Base-by-base conservation (phyloP, 2,888 invertebrate genomes). In the Volucella zonaria region DNA sequence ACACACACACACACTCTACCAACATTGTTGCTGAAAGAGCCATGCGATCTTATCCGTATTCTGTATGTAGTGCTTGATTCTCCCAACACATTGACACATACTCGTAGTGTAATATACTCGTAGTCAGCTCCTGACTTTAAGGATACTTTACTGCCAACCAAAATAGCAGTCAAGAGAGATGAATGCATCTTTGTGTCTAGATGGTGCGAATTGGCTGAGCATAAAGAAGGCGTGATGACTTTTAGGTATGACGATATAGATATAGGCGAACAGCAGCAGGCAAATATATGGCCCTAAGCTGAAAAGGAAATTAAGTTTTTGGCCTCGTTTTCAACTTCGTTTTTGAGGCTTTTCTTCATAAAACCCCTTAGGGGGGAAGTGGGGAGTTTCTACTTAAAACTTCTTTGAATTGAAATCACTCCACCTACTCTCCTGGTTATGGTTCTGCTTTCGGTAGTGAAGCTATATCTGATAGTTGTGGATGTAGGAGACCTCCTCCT, bases 221-320 rank as follows among this genome's bases (percentile, higher is more conserved):
- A 11, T 11, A 11, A 54, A 42, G 31, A 15, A 67, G 52, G 42
- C 43, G 51, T 47, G 59, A 61, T 51, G 51, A 68, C 61, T 73
- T 18, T n/a, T n/a, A n/a, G n/a, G n/a, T n/a, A n/a, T n/a, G n/a
- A n/a, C n/a, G n/a, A n/a, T n/a, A n/a, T 12, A 67, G 59, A 75
- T 59, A 61, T 18, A 67, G 68, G 9, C 56, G 15, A 45, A 45
- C 31, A 31, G 6, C 31, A 31, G 8, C 49, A 14, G 3, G 18
- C 45, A 61, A 31, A 31, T 23, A n/a, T 6, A 3, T 56, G 18
- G 80, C 80, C 80, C 62, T 18, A 66, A 66, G 82, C 71, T 68
- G 68, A 73, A 66, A 62, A 62, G 81, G 67, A 81, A 85, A 85
- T 85, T 81, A 85, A 81, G 85, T 85, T 81, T 68, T 85, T 85